Evolutionary conservation across 2,888 invertebrate species (phyloP).

Genomic region (Drosophila limbata): DNA sequence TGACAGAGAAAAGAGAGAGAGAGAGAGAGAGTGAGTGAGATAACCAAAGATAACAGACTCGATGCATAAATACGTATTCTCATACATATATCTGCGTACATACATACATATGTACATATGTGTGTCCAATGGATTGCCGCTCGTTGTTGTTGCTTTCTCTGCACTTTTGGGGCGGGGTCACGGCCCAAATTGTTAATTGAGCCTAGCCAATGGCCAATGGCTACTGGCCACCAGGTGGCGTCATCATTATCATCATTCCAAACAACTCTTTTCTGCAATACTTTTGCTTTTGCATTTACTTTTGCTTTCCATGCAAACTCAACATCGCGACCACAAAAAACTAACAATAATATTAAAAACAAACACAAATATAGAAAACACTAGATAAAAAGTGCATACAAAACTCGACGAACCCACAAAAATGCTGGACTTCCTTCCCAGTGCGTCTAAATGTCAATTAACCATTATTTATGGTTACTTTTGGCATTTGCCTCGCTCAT

Average conservation of each 20-base stretch:
- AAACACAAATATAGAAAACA: background rate
- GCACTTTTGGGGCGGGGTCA: slow-evolving; percentile 48
- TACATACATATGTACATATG: background rate
- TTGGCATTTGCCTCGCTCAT: slow-evolving; percentile 41
- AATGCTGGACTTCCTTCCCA: slow-evolving; percentile 56
- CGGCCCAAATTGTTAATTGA: slow-evolving; percentile 65
- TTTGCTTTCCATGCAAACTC: slow-evolving; percentile 35
- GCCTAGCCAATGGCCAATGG: slow-evolving; percentile 44
- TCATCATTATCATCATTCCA: slow-evolving; percentile 32
- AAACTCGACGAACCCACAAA: slow-evolving; percentile 50
- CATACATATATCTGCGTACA: background rate
- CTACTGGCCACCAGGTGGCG: slow-evolving; percentile 61
- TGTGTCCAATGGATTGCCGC: slow-evolving; percentile 19
- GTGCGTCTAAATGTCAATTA: slow-evolving; percentile 58
- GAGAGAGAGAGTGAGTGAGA: slow-evolving; percentile 4
- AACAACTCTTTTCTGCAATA: slow-evolving; percentile 10
- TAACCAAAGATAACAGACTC: slow-evolving; percentile 24
- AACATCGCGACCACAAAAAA: slow-evolving; percentile 21
- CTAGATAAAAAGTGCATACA: slow-evolving; percentile 19
- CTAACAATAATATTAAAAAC: slow-evolving; percentile 10
- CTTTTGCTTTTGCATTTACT: slow-evolving; percentile 27
- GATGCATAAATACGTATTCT: slow-evolving; percentile 5
- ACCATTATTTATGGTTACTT: slow-evolving; percentile 58
- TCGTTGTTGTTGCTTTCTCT: slow-evolving; percentile 46
- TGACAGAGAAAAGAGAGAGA: background rate